phyloP scores from a whole-genome alignment of 2,888 invertebrate species.

The Lymantria dispar region DNA sequence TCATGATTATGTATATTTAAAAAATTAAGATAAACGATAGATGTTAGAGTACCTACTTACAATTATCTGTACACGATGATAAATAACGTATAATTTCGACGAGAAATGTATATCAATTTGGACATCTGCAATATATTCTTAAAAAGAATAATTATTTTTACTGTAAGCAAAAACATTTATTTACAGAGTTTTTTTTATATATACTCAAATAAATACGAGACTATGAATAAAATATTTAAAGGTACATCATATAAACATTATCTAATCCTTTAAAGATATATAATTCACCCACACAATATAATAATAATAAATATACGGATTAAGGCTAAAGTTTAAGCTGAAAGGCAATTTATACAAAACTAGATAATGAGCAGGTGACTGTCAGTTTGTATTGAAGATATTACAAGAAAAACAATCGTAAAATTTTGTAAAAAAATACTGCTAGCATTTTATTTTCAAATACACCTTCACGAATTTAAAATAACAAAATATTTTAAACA shows the following conservation, averaged over 20 bases:
- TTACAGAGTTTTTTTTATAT: conserved; percentile 50
- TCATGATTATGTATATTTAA: conserved; percentile 79
- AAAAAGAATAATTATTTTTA: conserved; percentile 50
- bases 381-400: conserved; percentile 16
- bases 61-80: conserved; percentile 77
- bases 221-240: conserved; percentile 52
- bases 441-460: not conserved
- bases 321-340: conserved; percentile 38
- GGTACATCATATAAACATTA: conserved; percentile 55
- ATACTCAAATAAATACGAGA: conserved; percentile 46
- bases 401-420: not conserved
- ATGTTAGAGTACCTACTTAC: conserved; percentile 72
- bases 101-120: conserved; percentile 50
- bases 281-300: conserved; percentile 48
- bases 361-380: conserved; percentile 12
- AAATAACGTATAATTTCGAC: conserved; percentile 70
- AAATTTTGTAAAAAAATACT: too few species aligned
- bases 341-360: conserved; percentile 32
- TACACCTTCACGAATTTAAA: not conserved
- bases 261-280: conserved; percentile 50
- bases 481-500: not conserved
- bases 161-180: conserved; percentile 56
- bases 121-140: conserved; percentile 58
- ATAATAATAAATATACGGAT: conserved; percentile 32
- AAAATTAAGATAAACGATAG: conserved; percentile 71